Evolutionary conservation across 2,797 vertebrate genomes (phyloP).

Genomic region (Hydrolagus colliei): DNA sequence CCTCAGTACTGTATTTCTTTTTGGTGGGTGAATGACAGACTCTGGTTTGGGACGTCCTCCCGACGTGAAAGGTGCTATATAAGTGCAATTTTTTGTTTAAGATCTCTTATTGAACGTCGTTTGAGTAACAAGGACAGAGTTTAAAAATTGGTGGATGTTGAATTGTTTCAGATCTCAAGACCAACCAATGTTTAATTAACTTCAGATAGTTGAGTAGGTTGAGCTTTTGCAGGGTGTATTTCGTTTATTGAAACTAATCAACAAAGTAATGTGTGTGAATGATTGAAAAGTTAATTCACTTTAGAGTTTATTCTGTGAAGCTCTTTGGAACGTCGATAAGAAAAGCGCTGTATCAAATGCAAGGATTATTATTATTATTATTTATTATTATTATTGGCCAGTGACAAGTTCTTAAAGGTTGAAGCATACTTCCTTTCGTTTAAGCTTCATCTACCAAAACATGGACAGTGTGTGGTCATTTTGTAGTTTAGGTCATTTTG

Average conservation of each 20-base stretch:
- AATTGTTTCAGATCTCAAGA: too few species aligned
- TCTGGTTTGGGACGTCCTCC: too few species aligned
- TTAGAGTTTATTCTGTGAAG: too few species aligned
- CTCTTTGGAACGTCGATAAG: too few species aligned
- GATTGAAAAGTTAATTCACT: neutral
- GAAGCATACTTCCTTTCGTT: neutral
- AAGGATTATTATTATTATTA: too few species aligned
- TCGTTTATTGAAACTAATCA: too few species aligned
- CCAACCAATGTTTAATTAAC: too few species aligned
- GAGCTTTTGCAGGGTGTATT: too few species aligned
- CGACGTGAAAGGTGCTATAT: neutral
- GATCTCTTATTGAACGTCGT: neutral
- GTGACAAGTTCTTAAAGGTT: slow-evolving; percentile 2
- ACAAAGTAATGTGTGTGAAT: neutral
- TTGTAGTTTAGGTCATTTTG: neutral
- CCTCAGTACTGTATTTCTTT: neutral
- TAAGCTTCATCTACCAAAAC: neutral
- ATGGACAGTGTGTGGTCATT: neutral
- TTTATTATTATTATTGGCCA: neutral
- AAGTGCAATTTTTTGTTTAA: neutral
- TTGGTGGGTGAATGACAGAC: neutral
- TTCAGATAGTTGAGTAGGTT: too few species aligned
- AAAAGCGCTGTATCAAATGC: too few species aligned
- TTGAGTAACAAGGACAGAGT: neutral
- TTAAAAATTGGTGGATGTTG: too few species aligned